A percentile compares a stretch with the other conserved stretches of the same genome.
phyloP scores from a whole-genome alignment of 2,113 vertebrate species.

The Seriola aureovittata region DNA sequence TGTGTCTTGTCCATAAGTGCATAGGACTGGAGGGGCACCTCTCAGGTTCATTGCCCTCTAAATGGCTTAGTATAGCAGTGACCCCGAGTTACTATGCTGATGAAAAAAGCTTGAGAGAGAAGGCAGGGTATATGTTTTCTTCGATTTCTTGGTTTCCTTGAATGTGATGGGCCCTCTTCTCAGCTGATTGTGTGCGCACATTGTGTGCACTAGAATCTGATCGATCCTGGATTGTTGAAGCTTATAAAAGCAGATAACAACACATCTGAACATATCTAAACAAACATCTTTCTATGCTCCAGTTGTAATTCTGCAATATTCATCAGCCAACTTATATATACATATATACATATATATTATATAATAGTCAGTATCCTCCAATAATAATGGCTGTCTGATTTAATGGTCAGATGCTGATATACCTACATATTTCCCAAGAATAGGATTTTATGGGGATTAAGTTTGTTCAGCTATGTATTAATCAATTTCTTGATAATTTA shows the following conservation, averaged over 20 bases:
- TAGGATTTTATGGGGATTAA: too few species aligned
- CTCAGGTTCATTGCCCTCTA: background rate
- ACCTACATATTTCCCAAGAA: too few species aligned
- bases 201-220: background rate
- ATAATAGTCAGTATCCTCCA: too few species aligned
- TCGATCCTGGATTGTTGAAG: background rate
- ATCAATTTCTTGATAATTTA: too few species aligned
- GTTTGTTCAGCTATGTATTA: too few species aligned
- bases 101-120: slow-evolving; percentile 3
- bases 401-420: background rate
- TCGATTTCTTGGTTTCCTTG: background rate
- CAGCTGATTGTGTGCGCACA: background rate
- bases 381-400: too few species aligned
- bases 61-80: background rate
- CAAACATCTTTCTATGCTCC: background rate
- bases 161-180: background rate
- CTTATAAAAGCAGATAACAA: background rate
- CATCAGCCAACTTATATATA: too few species aligned
- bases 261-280: background rate
- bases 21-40: background rate
- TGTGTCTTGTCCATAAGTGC: background rate
- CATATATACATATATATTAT: too few species aligned
- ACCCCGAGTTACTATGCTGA: background rate
- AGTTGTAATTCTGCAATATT: background rate
- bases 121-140: background rate